A percentile compares a stretch with the other conserved stretches of the same genome.
These are phyloP conservation scores for Gambelia wislizenii DNA, from an alignment of 2,797 vertebrate species.

Conservation along the genomic window DNA sequence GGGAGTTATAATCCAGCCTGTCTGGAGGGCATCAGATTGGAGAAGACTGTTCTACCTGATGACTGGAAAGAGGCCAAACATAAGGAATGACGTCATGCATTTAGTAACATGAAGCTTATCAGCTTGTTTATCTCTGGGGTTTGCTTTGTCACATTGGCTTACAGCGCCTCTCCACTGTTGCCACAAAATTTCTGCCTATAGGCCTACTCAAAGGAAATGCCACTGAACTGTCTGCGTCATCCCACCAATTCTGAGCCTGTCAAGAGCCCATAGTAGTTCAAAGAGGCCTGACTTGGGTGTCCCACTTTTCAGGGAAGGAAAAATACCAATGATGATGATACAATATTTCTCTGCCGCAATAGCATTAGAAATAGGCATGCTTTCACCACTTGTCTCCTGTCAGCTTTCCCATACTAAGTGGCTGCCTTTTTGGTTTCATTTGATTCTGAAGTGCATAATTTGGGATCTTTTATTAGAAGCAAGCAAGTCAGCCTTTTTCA, in stretches of 20 bases:
- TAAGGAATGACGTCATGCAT: not conserved
- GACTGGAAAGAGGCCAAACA: not conserved
- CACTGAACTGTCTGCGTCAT: not conserved
- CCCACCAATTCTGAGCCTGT: not conserved
- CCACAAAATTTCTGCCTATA: no score
- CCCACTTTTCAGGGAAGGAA: not conserved
- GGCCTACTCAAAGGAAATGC: no score
- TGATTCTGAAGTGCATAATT: constrained; percentile 27
- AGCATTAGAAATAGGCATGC: not conserved
- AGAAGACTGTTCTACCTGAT: not conserved
- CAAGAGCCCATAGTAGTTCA: not conserved
- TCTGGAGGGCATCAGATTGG: no score
- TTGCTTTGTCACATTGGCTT: not conserved
- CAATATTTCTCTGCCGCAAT: not conserved
- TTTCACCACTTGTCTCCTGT: constrained; percentile 3
- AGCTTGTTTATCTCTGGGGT: not conserved
- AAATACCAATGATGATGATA: not conserved
- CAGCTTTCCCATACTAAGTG: not conserved
- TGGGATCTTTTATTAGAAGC: constrained; percentile 29
- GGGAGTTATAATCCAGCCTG: no score
- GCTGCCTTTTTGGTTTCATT: constrained; percentile 24
- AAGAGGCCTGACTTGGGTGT: not conserved
- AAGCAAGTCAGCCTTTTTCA: constrained; percentile 36
- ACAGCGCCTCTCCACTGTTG: not conserved
- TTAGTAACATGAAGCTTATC: not conserved